Evolutionary conservation across 1,140 invertebrate genomes (phyloP).

Genomic region (Polypedilum pembai): DNA sequence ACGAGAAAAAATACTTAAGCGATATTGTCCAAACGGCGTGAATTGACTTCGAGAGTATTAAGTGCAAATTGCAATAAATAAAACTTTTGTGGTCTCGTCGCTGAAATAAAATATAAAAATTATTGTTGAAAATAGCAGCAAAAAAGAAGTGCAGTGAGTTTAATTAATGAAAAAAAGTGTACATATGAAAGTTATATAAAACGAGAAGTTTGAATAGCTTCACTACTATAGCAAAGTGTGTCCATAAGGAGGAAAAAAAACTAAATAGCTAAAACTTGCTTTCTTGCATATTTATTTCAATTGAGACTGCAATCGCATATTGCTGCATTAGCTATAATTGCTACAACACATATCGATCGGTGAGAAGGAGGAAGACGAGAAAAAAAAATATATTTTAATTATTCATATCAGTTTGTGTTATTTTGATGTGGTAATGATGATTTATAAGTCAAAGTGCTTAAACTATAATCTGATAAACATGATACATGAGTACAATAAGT

Average conservation of each 20-base stretch:
- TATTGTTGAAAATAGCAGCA: neutral
- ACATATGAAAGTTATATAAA: conserved; percentile 25
- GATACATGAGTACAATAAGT: conserved; percentile 18
- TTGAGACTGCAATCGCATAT: too few relatives aligned
- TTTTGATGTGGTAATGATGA: neutral
- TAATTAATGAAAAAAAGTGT: conserved; percentile 6
- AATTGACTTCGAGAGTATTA: too few relatives aligned
- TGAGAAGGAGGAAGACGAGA: neutral
- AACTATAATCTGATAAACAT: conserved; percentile 26
- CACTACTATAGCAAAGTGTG: neutral
- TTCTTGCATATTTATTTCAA: neutral
- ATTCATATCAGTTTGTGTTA: neutral
- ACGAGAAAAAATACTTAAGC: too few relatives aligned
- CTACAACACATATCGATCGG: too few relatives aligned
- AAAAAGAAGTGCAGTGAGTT: conserved; percentile 9
- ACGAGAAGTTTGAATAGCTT: conserved; percentile 20
- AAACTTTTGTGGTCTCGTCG: neutral
- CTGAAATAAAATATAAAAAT: neutral
- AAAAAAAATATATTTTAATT: neutral
- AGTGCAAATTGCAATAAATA: too few relatives aligned
- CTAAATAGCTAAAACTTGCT: conserved; percentile 22
- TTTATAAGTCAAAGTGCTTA: neutral
- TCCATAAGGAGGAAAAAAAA: conserved; percentile 11
- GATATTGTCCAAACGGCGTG: too few relatives aligned
- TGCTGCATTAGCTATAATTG: too few relatives aligned